These are phyloP conservation scores for Pelmatolapia mariae DNA, from an alignment of 2,113 vertebrate species.

Conservation along the genomic window DNA sequence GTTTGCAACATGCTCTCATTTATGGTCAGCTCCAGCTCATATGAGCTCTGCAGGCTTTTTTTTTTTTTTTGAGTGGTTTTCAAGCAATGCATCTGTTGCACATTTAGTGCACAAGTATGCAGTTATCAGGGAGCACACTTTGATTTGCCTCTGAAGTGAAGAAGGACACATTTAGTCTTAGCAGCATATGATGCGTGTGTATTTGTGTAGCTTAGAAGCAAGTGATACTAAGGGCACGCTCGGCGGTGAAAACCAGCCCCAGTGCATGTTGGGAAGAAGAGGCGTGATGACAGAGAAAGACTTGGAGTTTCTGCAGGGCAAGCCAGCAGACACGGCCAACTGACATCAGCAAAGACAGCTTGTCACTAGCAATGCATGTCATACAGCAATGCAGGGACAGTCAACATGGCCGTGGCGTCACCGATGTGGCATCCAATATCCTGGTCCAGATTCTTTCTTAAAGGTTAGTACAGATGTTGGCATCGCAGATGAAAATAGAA, in stretches of 20 bases:
- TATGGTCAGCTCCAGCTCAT: conserved; percentile 15
- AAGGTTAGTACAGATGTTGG: conserved; percentile 49
- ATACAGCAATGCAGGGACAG: conserved; percentile 20
- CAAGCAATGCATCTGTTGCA: conserved; percentile 49
- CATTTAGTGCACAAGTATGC: conserved; percentile 36
- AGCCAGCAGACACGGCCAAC: conserved; percentile 30
- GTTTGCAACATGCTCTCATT: conserved; percentile 49
- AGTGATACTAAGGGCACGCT: conserved; percentile 19
- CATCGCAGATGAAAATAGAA: conserved; percentile 49
- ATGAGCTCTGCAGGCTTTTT: background rate
- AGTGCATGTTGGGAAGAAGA: conserved; percentile 51
- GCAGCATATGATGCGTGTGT: background rate
- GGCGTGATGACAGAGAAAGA: conserved; percentile 49
- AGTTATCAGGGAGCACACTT: conserved; percentile 27
- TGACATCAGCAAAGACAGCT: conserved; percentile 59
- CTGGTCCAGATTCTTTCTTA: conserved; percentile 23
- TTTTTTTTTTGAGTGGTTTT: background rate
- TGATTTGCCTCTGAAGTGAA: conserved; percentile 24
- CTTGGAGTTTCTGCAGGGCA: conserved; percentile 42
- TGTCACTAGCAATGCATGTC: conserved; percentile 63
- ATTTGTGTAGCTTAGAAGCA: background rate
- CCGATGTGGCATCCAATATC: conserved; percentile 48
- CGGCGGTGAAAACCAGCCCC: conserved; percentile 43
- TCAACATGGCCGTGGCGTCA: conserved; percentile 14
- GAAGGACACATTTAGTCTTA: background rate